These are phyloP conservation scores for Neogale vison DNA, from an alignment of 2,113 vertebrate genomes.

Conservation along the genomic window DNA sequence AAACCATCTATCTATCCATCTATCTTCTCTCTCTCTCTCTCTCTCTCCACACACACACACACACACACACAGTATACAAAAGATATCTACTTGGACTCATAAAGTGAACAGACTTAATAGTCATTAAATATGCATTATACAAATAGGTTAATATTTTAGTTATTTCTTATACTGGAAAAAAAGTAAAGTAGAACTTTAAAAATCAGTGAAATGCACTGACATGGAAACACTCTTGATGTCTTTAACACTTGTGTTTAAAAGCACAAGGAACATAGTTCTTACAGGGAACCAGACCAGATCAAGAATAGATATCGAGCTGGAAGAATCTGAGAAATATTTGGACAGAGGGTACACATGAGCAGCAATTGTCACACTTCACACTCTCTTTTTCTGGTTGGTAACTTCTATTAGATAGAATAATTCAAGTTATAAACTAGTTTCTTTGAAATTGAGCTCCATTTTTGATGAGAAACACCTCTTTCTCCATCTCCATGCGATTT, in stretches of 20 bases:
- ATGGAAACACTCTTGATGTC: neutral
- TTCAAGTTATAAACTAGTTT: slow-evolving; percentile 54
- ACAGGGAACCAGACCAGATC: neutral
- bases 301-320: slow-evolving; percentile 31
- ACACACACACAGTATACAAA: neutral
- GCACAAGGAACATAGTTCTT: neutral
- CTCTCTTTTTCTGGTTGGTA: slow-evolving; percentile 42
- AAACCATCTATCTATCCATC: neutral
- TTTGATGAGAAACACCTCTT: slow-evolving; percentile 14
- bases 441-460: slow-evolving; percentile 57
- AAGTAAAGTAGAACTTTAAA: slow-evolving; percentile 18
- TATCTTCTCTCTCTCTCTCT: too few relatives aligned
- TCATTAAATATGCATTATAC: slow-evolving; percentile 21
- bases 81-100: neutral
- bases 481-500: slow-evolving; percentile 59
- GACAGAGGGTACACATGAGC: slow-evolving; percentile 12
- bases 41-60: neutral
- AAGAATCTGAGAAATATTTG: slow-evolving; percentile 57
- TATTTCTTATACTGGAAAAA: slow-evolving; percentile 26
- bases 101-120: neutral
- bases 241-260: slow-evolving; percentile 50
- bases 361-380: slow-evolving; percentile 50
- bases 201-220: neutral
- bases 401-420: slow-evolving; percentile 53
- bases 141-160: neutral